Conservation (phyloP, 2,888 invertebrate species). For the Cylindroiulus punctatus region DNA sequence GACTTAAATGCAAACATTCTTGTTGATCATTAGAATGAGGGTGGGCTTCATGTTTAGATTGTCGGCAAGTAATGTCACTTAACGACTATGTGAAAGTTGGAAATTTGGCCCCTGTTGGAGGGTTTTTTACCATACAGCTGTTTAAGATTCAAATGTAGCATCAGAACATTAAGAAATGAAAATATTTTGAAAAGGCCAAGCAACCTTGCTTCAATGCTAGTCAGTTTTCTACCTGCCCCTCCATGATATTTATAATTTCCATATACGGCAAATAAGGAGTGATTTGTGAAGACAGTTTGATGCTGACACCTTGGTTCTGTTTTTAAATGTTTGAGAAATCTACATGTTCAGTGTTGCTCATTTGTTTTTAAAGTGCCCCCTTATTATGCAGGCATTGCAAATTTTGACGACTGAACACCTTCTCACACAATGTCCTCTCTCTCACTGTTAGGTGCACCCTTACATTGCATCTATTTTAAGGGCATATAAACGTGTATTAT, state of each 20-base stretch:
- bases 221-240: not conserved
- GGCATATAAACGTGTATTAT: not conserved
- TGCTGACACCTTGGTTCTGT: not conserved
- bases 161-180: not conserved
- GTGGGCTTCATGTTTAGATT: no score
- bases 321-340: not conserved
- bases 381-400: not conserved
- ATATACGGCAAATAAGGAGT: not conserved
- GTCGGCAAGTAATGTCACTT: no score
- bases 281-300: not conserved
- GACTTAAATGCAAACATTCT: no score
- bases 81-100: no score
- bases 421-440: not conserved
- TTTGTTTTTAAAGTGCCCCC: not conserved
- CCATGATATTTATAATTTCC: not conserved
- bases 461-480: not conserved
- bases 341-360: not conserved
- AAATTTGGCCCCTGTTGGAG: no score
- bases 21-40: no score
- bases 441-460: not conserved
- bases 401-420: not conserved
- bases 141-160: not conserved
- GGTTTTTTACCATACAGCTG: no score
- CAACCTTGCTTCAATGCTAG: not conserved
- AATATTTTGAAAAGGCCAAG: not conserved